Percentiles rank a stretch among this genome's conserved stretches.
Evolutionary conservation across 2,888 invertebrate species (phyloP).

Genomic region (Aphidius colemani): DNA sequence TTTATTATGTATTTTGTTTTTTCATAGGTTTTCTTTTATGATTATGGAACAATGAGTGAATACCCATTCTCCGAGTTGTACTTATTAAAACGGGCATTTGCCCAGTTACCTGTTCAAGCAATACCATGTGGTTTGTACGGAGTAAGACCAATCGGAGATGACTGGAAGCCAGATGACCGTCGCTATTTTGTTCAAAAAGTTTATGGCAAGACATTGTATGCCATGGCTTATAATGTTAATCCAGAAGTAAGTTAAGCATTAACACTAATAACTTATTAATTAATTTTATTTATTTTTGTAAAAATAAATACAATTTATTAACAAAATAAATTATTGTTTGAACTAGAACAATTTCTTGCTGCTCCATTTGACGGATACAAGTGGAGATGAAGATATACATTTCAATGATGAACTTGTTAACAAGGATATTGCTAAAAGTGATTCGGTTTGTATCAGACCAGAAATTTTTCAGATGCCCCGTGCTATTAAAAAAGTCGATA

Average conservation of each 20-base stretch:
- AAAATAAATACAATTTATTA: too few relatives aligned
- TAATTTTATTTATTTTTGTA: too few relatives aligned
- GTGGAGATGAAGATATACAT: slow-evolving; percentile 44
- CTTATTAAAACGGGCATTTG: slow-evolving; percentile 49
- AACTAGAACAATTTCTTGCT: slow-evolving; percentile 50
- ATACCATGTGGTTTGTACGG: slow-evolving; percentile 52
- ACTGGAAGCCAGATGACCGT: slow-evolving; percentile 41
- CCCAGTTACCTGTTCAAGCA: slow-evolving; percentile 49
- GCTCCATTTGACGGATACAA: slow-evolving; percentile 46
- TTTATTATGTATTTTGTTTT: slow-evolving; percentile 1
- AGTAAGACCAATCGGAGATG: slow-evolving; percentile 39
- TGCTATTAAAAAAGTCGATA: too few relatives aligned
- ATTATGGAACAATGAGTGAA: slow-evolving; percentile 52
- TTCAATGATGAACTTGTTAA: slow-evolving; percentile 51
- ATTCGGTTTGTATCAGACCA: slow-evolving; percentile 50
- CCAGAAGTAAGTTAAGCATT: slow-evolving; percentile 38
- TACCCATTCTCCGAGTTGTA: slow-evolving; percentile 42
- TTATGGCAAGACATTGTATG: slow-evolving; percentile 38
- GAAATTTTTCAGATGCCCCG: slow-evolving; percentile 36
- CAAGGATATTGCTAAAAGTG: slow-evolving; percentile 42
- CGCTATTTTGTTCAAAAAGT: slow-evolving; percentile 38
- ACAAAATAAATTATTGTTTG: too few relatives aligned
- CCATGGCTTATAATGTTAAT: slow-evolving; percentile 38
- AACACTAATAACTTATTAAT: too few relatives aligned
- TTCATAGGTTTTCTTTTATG: slow-evolving; percentile 52